A percentile compares a stretch with the other conserved stretches of the same genome.
These are phyloP conservation scores for Abscondita cerata DNA, from an alignment of 2,888 invertebrate species.

Conservation along the genomic window DNA sequence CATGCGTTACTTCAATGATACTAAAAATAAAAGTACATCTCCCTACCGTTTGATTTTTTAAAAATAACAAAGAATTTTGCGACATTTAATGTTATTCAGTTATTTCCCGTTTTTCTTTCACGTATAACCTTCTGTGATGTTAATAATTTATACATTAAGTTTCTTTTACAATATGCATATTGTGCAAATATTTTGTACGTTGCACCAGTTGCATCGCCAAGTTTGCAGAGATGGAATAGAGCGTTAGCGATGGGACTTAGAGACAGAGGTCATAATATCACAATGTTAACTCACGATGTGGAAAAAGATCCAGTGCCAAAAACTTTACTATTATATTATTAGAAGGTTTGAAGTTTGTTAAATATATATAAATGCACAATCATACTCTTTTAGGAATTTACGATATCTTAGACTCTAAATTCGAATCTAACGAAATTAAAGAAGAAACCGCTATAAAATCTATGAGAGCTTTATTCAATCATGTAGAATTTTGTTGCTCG, in stretches of 20 bases:
- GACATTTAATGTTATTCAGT: conserved; percentile 20
- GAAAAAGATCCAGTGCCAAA: conserved; percentile 26
- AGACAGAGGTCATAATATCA: conserved; percentile 36
- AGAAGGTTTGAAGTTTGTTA: conserved; percentile 29
- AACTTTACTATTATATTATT: conserved; percentile 35
- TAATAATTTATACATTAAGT: conserved; percentile 15
- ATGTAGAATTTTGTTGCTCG: conserved; percentile 29
- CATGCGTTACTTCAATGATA: conserved; percentile 27
- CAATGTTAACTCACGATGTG: conserved; percentile 34
- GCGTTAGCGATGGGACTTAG: conserved; percentile 33
- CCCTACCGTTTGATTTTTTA: conserved; percentile 28
- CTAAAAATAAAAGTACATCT: conserved; percentile 30
- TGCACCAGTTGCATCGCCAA: conserved; percentile 34
- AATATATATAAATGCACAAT: not conserved
- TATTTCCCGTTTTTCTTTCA: conserved; percentile 13
- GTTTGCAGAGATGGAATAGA: conserved; percentile 37
- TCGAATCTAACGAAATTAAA: conserved; percentile 24
- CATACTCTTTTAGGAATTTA: conserved; percentile 26
- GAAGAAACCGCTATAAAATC: conserved; percentile 14
- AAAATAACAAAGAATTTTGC: conserved; percentile 30
- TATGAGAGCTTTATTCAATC: conserved; percentile 22
- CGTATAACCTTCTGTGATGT: conserved; percentile 14
- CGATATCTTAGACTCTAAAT: conserved; percentile 22
- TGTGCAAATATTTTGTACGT: conserved; percentile 37
- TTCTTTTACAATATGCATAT: conserved; percentile 21